These are phyloP conservation scores for Bucco capensis DNA, from an alignment of 2,113 vertebrate species.

Conservation along the genomic window DNA sequence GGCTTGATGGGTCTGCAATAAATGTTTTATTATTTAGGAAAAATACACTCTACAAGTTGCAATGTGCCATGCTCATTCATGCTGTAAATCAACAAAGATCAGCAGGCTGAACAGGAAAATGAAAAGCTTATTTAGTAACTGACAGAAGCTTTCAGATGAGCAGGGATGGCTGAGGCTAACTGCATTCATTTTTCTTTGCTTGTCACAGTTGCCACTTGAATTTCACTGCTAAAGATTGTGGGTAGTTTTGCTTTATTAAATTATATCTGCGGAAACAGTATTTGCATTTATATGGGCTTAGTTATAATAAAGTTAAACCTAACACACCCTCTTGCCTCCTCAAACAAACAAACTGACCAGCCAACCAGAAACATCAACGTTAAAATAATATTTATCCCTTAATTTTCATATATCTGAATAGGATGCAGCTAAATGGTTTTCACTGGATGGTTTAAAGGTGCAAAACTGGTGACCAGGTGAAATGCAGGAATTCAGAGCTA, in stretches of 20 bases:
- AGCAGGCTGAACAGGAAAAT: constrained; percentile 79
- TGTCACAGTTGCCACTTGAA: constrained; percentile 79
- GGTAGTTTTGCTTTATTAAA: constrained; percentile 78
- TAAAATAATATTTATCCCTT: background rate
- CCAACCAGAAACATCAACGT: background rate
- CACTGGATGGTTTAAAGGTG: background rate
- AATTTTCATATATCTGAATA: background rate
- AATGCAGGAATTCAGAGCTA: background rate
- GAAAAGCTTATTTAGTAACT: constrained; percentile 83
- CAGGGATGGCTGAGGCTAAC: constrained; percentile 76
- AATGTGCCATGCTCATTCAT: constrained; percentile 75
- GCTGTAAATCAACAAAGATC: constrained; percentile 83
- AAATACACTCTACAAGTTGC: constrained; percentile 75
- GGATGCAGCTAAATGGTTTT: background rate
- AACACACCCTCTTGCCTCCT: constrained; percentile 3
- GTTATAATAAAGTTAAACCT: constrained; percentile 66
- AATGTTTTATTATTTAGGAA: constrained; percentile 81
- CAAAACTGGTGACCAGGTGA: background rate
- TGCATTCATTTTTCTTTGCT: constrained; percentile 78
- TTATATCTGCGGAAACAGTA: constrained; percentile 69
- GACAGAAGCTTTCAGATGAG: constrained; percentile 79
- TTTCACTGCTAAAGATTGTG: constrained; percentile 76
- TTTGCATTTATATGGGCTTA: constrained; percentile 76
- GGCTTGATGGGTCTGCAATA: constrained; percentile 75
- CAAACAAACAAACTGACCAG: constrained; percentile 46